These are phyloP conservation scores for Trididemnum nubilum DNA, from an alignment of 23 tunicate genomes.

Conservation along the genomic window DNA sequence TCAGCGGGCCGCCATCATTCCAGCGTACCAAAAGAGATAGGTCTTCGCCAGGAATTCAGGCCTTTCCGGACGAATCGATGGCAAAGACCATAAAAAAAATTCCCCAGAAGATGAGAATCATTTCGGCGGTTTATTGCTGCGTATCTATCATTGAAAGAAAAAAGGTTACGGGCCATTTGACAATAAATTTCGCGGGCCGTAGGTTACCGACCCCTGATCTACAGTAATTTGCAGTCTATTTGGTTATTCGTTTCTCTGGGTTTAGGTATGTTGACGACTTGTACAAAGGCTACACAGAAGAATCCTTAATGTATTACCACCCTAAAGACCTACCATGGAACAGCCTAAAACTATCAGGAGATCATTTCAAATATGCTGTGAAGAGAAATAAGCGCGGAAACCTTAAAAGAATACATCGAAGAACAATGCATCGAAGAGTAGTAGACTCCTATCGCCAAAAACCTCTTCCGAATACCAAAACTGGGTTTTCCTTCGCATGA, in stretches of 20 bases:
- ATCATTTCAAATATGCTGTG: constrained; percentile 28
- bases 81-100: too few species aligned
- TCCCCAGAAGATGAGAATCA: too few species aligned
- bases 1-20: too few species aligned
- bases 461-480: constrained; percentile 7
- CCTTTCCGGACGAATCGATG: too few species aligned
- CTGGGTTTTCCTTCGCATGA: neutral
- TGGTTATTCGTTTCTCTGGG: too few species aligned
- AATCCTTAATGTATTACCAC: constrained; percentile 58
- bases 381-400: constrained; percentile 15
- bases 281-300: constrained; percentile 74
- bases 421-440: neutral
- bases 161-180: too few species aligned
- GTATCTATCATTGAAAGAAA: too few species aligned
- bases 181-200: neutral
- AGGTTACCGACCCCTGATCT: too few species aligned
- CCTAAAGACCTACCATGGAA: constrained; percentile 68
- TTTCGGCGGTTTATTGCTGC: too few species aligned
- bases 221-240: neutral
- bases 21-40: too few species aligned
- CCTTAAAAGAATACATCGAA: neutral
- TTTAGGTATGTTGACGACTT: constrained; percentile 80
- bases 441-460: constrained; percentile 25
- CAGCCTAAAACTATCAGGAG: neutral
- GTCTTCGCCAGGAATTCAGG: too few species aligned